These are phyloP conservation scores for Cephalopterus ornatus DNA, from an alignment of 2,113 vertebrate genomes.

Conservation along the genomic window DNA sequence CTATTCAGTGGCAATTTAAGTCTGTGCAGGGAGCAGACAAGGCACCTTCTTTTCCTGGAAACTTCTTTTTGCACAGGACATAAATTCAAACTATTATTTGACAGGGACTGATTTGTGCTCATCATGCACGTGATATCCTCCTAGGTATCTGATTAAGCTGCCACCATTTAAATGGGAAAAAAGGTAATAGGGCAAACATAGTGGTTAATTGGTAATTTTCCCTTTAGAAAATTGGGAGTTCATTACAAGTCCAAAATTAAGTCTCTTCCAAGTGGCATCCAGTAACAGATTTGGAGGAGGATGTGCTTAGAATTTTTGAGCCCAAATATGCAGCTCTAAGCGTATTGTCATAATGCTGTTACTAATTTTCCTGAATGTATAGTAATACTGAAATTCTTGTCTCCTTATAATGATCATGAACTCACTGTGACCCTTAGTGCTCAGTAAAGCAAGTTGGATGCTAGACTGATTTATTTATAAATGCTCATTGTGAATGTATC, in stretches of 20 bases:
- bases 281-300: neutral
- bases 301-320: neutral
- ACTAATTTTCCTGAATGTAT: neutral
- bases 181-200: neutral
- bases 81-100: neutral
- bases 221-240: neutral
- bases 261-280: neutral
- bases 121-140: neutral
- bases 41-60: neutral
- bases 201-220: neutral
- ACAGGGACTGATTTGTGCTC: neutral
- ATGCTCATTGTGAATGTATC: neutral
- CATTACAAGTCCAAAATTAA: neutral
- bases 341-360: neutral
- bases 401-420: neutral
- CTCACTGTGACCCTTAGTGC: neutral
- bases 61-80: neutral
- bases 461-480: neutral
- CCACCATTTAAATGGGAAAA: neutral
- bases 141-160: neutral
- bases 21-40: neutral
- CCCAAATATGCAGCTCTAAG: neutral
- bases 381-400: neutral
- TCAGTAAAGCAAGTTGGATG: neutral
- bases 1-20: neutral